phyloP scores from a whole-genome alignment of 2,797 vertebrate species.

The Macroramphosus scolopax region DNA sequence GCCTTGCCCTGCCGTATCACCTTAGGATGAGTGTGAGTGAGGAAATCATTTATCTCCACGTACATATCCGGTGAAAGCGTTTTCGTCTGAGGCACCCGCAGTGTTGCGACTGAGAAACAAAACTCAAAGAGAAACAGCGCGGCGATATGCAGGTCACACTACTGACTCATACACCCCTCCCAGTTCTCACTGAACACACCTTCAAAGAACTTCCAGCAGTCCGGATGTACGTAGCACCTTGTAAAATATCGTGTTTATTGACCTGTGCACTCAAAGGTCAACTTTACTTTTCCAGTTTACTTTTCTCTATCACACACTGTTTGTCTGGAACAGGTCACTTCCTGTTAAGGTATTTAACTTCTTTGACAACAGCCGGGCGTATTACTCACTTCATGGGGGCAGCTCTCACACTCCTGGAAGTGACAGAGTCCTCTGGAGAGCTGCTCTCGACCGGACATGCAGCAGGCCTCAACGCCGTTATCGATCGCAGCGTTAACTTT shows the following conservation, averaged over 20 bases:
- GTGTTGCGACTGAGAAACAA: too few species aligned
- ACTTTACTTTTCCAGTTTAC: background rate
- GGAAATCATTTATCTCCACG: background rate
- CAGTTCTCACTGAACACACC: conserved; percentile 20
- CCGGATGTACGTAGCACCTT: too few species aligned
- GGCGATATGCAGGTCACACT: conserved; percentile 38
- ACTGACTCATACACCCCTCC: conserved; percentile 68
- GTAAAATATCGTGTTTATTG: too few species aligned
- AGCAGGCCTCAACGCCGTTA: conserved; percentile 82
- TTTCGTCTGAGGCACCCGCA: too few species aligned
- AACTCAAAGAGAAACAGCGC: conserved; percentile 29
- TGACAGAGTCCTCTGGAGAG: conserved; percentile 83
- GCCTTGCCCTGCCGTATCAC: too few species aligned
- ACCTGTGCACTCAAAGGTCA: conserved; percentile 14
- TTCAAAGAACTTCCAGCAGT: too few species aligned
- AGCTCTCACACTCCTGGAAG: conserved; percentile 82
- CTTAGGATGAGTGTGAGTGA: background rate
- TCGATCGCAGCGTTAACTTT: conserved; percentile 79
- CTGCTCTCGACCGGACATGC: conserved; percentile 56
- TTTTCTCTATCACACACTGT: conserved; percentile 49
- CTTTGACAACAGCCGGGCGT: conserved; percentile 8
- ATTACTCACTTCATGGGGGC: conserved; percentile 83
- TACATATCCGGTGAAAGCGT: background rate
- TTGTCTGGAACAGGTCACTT: conserved; percentile 45
- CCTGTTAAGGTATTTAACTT: conserved; percentile 31